These are phyloP conservation scores for Aldabrachelys gigantea DNA, from an alignment of 2,113 vertebrate genomes.

Conservation along the genomic window DNA sequence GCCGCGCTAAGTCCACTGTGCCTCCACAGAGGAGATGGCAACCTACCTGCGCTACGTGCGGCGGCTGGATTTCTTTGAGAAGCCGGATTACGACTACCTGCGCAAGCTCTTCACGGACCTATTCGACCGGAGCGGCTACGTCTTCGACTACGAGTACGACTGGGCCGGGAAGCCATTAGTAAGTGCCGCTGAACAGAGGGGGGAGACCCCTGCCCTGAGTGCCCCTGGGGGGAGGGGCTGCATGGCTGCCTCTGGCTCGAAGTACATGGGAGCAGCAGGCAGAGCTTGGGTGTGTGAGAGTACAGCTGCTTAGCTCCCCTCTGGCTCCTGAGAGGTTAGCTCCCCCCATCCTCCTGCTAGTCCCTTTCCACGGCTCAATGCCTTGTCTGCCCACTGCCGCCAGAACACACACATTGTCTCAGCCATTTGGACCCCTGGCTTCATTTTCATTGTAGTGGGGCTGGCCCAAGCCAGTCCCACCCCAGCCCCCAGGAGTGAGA, in stretches of 20 bases:
- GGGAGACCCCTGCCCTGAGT: not conserved
- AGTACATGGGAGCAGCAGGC: not conserved
- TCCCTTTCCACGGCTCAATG: not conserved
- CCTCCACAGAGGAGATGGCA: constrained; percentile 92
- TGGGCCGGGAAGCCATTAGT: constrained; percentile 98
- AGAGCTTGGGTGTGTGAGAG: not conserved
- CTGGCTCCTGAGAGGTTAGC: accelerated
- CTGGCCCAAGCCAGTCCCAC: not conserved
- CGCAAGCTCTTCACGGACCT: constrained; percentile 96
- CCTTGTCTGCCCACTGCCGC: not conserved
- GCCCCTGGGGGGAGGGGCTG: accelerated
- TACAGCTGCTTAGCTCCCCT: not conserved
- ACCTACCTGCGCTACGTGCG: constrained; percentile 96
- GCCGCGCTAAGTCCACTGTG: not conserved
- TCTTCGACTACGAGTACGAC: constrained; percentile 98
- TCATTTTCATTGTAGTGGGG: not conserved
- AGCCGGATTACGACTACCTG: constrained; percentile 96
- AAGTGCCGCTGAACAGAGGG: constrained; percentile 44
- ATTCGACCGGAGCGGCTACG: constrained; percentile 92
- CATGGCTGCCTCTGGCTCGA: not conserved
- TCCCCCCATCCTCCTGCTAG: not conserved
- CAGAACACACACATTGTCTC: not conserved
- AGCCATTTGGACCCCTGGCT: not conserved
- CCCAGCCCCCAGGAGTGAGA: not conserved
- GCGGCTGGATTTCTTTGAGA: constrained; percentile 97